Evolutionary conservation across 2,797 vertebrate genomes (phyloP).

Genomic region (Sebastolobus altivelis): DNA sequence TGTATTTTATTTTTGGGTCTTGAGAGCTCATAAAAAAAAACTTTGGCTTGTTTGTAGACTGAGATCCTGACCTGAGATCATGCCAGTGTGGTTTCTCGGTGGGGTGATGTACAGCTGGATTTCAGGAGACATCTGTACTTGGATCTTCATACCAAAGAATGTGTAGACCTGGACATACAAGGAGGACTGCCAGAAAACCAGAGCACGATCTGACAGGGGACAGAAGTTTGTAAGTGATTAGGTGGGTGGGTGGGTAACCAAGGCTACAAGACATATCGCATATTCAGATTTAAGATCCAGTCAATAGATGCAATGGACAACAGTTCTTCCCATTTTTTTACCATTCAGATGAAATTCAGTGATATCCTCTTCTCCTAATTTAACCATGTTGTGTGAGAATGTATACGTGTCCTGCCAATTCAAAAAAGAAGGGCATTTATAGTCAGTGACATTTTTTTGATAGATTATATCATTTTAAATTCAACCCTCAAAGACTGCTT

Average conservation of each 20-base stretch:
- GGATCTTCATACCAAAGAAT: constrained; percentile 76
- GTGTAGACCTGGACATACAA: constrained; percentile 80
- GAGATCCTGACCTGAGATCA: constrained; percentile 69
- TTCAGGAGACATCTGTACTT: constrained; percentile 78
- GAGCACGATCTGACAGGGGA: constrained; percentile 63
- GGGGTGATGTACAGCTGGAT: constrained; percentile 79
- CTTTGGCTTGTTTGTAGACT: not conserved
- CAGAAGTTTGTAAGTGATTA: not conserved
- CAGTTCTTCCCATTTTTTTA: constrained; percentile 30
- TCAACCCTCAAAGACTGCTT: not conserved
- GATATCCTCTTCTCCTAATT: constrained; percentile 58
- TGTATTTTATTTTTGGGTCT: not conserved
- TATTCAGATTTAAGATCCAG: not conserved
- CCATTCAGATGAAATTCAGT: constrained; percentile 76
- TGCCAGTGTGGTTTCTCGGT: constrained; percentile 30
- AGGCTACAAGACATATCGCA: not conserved
- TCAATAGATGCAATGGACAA: not conserved
- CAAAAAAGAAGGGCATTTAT: not conserved
- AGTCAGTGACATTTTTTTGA: not conserved
- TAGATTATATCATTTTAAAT: not conserved
- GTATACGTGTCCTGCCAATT: constrained; percentile 70
- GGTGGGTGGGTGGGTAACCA: rapidly evolving
- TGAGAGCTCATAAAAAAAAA: not conserved
- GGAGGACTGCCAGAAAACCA: constrained; percentile 84
- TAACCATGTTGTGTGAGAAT: constrained; percentile 69